Evolutionary conservation across 2,797 vertebrate genomes (phyloP).

Genomic region (Vireo griseus): DNA sequence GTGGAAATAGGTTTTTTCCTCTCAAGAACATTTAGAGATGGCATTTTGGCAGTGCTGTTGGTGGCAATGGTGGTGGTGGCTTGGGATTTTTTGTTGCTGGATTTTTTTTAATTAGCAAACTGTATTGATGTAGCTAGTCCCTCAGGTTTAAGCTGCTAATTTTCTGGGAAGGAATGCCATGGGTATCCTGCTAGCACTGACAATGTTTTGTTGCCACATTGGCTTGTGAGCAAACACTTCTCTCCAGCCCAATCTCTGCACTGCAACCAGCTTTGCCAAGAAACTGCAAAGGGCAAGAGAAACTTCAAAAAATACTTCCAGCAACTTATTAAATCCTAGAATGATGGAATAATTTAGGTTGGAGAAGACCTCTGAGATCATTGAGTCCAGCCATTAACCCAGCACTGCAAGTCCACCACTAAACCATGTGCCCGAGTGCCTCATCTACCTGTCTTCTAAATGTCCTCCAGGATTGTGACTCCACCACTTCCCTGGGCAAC

Average conservation of each 20-base stretch:
- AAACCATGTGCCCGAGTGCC: background rate
- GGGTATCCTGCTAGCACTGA: background rate
- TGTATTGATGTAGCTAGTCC: background rate
- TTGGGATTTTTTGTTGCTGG: background rate
- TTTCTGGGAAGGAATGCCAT: background rate
- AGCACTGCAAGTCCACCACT: background rate
- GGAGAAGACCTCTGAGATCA: background rate
- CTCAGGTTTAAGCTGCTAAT: background rate
- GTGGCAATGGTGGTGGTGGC: background rate
- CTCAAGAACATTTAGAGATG: background rate
- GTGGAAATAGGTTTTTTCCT: background rate
- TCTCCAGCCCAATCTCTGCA: background rate
- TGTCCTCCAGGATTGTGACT: background rate
- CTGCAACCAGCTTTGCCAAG: background rate
- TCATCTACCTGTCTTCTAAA: background rate
- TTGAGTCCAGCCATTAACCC: background rate
- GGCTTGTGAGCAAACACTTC: background rate
- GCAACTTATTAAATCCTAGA: background rate
- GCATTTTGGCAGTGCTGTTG: background rate
- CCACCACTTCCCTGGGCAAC: background rate
- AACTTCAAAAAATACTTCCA: background rate
- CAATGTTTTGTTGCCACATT: rapidly evolving
- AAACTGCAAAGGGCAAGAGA: background rate
- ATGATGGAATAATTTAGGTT: background rate
- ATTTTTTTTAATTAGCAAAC: background rate